Evolutionary conservation across 2,888 invertebrate genomes (phyloP).

Genomic region (Xestia sexstrigata): DNA sequence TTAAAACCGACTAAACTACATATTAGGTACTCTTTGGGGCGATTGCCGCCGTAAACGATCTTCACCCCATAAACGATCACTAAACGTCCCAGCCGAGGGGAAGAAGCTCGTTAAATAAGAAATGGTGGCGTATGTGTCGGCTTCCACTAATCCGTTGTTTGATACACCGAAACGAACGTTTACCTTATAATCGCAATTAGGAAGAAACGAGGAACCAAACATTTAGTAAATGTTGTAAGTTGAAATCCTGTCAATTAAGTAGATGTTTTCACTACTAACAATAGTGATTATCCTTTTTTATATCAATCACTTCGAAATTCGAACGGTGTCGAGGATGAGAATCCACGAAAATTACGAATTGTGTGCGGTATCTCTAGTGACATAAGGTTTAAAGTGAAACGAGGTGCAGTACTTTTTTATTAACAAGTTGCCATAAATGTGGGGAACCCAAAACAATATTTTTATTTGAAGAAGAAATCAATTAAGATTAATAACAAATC

Average conservation of each 20-base stretch:
- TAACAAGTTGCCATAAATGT: neutral
- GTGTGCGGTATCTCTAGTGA: neutral
- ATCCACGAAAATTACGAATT: neutral
- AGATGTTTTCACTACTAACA: neutral
- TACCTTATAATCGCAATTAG: conserved; percentile 20
- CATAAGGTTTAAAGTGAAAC: neutral
- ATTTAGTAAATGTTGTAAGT: neutral
- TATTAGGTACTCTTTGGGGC: neutral
- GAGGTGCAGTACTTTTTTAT: neutral
- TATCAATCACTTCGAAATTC: neutral
- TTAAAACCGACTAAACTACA: neutral
- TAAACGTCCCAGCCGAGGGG: conserved; percentile 21
- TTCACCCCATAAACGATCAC: conserved; percentile 19
- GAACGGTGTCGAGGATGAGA: no score
- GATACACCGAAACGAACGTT: conserved; percentile 23
- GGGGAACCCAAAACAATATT: neutral
- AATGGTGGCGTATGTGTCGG: conserved; percentile 59
- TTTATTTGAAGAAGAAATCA: neutral
- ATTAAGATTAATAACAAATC: no score
- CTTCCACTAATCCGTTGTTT: conserved; percentile 58
- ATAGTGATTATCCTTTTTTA: neutral
- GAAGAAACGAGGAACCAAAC: neutral
- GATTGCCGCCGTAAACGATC: conserved; percentile 13
- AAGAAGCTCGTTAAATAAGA: conserved; percentile 59
- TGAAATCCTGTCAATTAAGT: neutral